Conservation (phyloP, 1,140 invertebrate species). For the Chironomus striatipennis region DNA sequence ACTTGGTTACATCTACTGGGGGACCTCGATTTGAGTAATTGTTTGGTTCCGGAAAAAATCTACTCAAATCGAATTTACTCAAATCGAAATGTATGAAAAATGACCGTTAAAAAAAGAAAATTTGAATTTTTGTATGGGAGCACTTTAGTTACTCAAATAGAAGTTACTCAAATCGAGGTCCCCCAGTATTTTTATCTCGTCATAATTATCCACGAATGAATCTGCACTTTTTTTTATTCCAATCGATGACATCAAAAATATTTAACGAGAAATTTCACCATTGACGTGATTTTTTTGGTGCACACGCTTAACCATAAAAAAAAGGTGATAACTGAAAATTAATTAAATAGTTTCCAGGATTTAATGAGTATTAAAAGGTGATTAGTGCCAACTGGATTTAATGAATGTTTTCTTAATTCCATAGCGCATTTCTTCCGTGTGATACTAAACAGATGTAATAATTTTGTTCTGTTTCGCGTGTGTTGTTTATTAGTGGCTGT, state of each 20-base stretch:
- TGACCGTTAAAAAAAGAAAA: too few species aligned
- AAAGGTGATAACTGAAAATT: neutral
- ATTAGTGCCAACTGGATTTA: neutral
- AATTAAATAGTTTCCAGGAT: conserved; percentile 4
- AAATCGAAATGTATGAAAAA: too few species aligned
- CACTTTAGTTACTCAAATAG: too few species aligned
- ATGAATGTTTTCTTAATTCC: too few species aligned
- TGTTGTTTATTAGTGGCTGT: neutral
- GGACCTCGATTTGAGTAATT: too few species aligned
- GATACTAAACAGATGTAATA: neutral
- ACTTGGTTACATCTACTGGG: too few species aligned
- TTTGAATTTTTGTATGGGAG: too few species aligned
- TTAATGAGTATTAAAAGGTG: conserved; percentile 18
- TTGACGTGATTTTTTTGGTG: neutral
- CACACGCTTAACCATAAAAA: neutral
- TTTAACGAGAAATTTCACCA: neutral
- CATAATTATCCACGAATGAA: neutral
- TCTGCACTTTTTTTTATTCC: neutral
- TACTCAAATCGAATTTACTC: too few species aligned
- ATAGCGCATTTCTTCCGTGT: too few species aligned
- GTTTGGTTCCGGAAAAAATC: too few species aligned
- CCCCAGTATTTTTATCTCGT: neutral
- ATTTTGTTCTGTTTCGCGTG: neutral
- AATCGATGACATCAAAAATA: neutral
- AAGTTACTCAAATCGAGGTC: too few species aligned